Evolutionary conservation across 2,888 invertebrate species (phyloP), one percentile per base, ranked within the genome.

Genomic region (Apamea sordens): DNA sequence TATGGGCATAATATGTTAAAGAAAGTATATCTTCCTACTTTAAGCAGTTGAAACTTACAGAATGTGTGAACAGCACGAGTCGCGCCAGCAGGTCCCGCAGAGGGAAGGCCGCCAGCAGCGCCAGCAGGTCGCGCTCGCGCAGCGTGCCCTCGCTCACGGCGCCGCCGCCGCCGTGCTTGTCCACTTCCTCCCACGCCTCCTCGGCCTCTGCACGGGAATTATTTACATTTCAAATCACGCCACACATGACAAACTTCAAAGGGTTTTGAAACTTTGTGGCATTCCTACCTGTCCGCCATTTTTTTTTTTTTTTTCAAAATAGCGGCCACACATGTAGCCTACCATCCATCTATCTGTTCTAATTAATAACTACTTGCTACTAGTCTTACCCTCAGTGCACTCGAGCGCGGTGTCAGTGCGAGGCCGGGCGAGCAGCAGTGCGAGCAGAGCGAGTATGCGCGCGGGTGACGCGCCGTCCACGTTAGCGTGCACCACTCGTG

Each of bases 151-250:
- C 93, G 67, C 93, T 92, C 44, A 96, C 96, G 0, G 94, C 95
- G 10, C 95, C 94, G 18, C 93, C 92, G 24, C 89, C 92, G 5
- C 95, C 96, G 5, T 87, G 89, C 44, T 84, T 87, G 84, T 92
- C 95, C 53, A 96, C 91, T 77, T 96, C 96, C 81, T 96, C 96
- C 96, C 96, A 96, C 0, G 89, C 90, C 11, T 94, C 94, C 4
- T 93, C 94, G 65, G 86, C 86, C 3, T 94, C 95, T 93, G 50
- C 24, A 68, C 24, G 36, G 21, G 15, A 15, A 32, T 13, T 36
- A 36, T 64, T 64, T 64, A 36, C 24, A 64, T 36, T 36, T 21
- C 5, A 18, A 32, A 61, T 64, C 5, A 36, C 36, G 36, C 64
- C 24, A 64, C 11, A 10, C 18, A 32, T 28, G 18, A 64, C 21